phyloP scores from a whole-genome alignment of 2,888 invertebrate genomes.

The Tricholauxania praeusta region DNA sequence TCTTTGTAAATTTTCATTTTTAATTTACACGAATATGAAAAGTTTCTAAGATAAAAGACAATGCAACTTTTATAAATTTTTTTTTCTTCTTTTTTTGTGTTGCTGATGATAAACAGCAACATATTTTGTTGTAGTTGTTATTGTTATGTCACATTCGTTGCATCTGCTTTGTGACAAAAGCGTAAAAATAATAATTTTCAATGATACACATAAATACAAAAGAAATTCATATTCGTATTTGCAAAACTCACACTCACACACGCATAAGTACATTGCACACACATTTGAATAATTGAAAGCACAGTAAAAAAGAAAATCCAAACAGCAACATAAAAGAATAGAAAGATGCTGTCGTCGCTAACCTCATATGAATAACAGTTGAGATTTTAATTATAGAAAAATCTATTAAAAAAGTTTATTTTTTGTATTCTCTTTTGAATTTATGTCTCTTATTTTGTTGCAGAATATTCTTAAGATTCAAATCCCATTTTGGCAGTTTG shows the following conservation, averaged over 20 bases:
- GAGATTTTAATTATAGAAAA: slow-evolving; percentile 29
- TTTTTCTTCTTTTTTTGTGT: slow-evolving; percentile 1
- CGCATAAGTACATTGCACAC: background rate
- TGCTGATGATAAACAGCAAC: background rate
- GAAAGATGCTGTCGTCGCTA: background rate
- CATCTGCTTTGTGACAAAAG: slow-evolving; percentile 24
- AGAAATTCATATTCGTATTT: slow-evolving; percentile 12
- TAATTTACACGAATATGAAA: slow-evolving; percentile 34
- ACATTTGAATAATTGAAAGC: slow-evolving; percentile 29
- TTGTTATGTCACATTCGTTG: too few species aligned
- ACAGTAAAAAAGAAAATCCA: background rate
- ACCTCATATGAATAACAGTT: slow-evolving; percentile 9
- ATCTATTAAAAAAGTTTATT: slow-evolving; percentile 23
- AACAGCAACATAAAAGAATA: too few species aligned
- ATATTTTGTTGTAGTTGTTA: background rate
- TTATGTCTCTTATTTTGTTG: background rate
- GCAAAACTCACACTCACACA: too few species aligned
- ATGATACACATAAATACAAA: slow-evolving; percentile 32
- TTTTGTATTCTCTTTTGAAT: background rate
- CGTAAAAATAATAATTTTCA: slow-evolving; percentile 35
- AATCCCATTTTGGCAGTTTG: slow-evolving; percentile 20
- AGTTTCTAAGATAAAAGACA: slow-evolving; percentile 25
- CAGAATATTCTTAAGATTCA: background rate
- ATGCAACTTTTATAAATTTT: slow-evolving; percentile 3
- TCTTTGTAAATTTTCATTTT: slow-evolving; percentile 34